These are phyloP conservation scores for Phoenoteleia sp. DNA, from an alignment of 2,888 invertebrate species.

Conservation along the genomic window DNA sequence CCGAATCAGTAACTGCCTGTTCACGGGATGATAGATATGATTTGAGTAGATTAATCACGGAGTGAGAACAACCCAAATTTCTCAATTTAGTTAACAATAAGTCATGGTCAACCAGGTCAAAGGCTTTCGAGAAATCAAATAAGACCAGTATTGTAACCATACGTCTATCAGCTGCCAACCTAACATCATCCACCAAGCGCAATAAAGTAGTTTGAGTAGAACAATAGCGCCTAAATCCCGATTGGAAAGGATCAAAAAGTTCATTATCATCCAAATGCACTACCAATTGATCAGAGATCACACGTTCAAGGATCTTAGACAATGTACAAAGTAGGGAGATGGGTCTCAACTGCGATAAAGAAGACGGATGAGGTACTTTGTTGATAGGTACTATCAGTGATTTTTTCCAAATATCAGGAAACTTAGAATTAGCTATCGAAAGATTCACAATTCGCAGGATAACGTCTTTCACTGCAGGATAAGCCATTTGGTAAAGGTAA, in stretches of 20 bases:
- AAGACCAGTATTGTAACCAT: no score
- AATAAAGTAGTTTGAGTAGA: background rate
- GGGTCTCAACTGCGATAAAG: constrained; percentile 35
- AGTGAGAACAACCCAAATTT: no score
- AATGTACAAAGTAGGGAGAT: constrained; percentile 39
- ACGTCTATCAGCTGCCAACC: background rate
- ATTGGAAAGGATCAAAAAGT: constrained; percentile 15
- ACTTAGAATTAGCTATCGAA: background rate
- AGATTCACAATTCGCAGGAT: constrained; percentile 2
- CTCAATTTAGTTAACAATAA: background rate
- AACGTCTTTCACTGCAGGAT: background rate
- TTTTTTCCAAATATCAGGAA: constrained; percentile 16
- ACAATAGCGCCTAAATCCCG: background rate
- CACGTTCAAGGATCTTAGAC: constrained; percentile 57
- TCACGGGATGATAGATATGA: background rate
- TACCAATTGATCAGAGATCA: constrained; percentile 45
- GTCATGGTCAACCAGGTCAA: background rate
- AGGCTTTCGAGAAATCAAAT: background rate
- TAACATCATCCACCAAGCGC: background rate
- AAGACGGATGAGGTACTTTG: constrained; percentile 1
- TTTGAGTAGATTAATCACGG: no score
- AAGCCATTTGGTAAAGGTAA: constrained; percentile 1
- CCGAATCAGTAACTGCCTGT: background rate
- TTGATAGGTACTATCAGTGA: constrained; percentile 34
- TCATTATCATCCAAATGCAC: background rate